Conservation (phyloP, 2,797 vertebrate genomes). For the Malurus splendens region DNA sequence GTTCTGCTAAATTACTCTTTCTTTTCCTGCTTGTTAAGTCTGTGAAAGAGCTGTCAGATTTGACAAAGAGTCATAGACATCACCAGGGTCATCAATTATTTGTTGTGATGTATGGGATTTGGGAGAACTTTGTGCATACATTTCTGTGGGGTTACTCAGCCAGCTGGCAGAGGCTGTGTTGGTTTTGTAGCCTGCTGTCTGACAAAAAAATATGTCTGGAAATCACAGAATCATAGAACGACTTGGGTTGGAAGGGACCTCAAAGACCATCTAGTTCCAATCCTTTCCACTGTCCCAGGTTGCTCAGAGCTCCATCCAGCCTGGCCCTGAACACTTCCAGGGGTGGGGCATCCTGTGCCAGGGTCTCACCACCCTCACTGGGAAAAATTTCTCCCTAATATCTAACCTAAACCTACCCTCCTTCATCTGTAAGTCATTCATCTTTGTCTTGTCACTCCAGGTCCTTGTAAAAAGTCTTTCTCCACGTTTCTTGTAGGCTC, state of each 20-base stretch:
- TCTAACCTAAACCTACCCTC: background rate
- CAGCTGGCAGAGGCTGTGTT: background rate
- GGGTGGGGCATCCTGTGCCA: background rate
- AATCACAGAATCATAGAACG: background rate
- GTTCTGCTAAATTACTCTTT: background rate
- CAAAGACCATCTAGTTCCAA: background rate
- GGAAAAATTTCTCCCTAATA: background rate
- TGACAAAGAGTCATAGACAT: background rate
- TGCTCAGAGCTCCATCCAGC: background rate
- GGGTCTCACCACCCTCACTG: background rate
- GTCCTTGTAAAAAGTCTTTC: background rate
- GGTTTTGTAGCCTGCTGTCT: background rate
- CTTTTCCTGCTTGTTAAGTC: background rate
- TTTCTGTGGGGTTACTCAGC: background rate
- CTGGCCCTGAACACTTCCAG: background rate
- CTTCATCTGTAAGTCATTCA: background rate
- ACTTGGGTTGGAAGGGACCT: background rate
- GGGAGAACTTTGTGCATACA: background rate
- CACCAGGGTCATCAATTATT: background rate
- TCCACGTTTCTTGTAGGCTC: background rate
- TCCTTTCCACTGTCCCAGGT: background rate
- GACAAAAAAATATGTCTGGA: background rate
- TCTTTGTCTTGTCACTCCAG: background rate
- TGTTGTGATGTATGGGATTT: background rate
- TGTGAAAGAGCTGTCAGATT: background rate